Base-by-base conservation (phyloP, 1,140 invertebrate species). In the Drosophila kikkawai region DNA sequence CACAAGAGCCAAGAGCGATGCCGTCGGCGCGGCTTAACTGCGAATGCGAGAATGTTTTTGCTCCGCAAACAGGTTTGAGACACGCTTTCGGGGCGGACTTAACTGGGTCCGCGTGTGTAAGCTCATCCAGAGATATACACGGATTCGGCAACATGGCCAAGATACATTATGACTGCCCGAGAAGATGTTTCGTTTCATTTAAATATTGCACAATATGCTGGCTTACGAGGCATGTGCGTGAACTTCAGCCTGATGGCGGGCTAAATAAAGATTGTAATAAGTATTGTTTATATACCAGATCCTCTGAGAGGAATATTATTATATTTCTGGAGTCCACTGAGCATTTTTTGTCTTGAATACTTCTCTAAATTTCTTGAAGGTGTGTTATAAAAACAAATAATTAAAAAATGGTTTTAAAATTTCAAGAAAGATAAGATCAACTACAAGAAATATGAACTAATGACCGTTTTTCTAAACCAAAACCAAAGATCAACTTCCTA, bases 131-230 rank as follows among this genome's bases (percentile, higher is more conserved):
- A 70, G 44, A 55, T 37, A 55, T 32, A 45, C 34, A 55, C 34
- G 34, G 34, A 37, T 22, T 22, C 7, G 34, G 53, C 53, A n/a
- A 39, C 53, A 11, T 50, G 67, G 36, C 39, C 22, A 39, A 34
- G 8, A 70, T 69, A 53, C 41, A 69, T 69, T 69, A 68, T 50
- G 63, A 67, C 32, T 44, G 67, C 67, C 47, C 63, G 47, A 22
- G 44, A 48, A 69, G 51, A 26, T 68, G 67, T 70, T 70, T 50
- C 67, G 63, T 70, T 70, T 70, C 67, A 39, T 51, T 68, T 70
- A 70, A 70, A 70, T 70, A 55, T 70, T 70, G 67, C 67, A 70
- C 67, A 70, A 70, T 70, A 70, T 70, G 64, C 67, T 56, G 45
- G 64, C 67, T 56, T 19, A 29, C 47, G 64, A 36, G 67, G 15